Conservation (phyloP, 2,888 invertebrate species). For the Mythimna pallens region DNA sequence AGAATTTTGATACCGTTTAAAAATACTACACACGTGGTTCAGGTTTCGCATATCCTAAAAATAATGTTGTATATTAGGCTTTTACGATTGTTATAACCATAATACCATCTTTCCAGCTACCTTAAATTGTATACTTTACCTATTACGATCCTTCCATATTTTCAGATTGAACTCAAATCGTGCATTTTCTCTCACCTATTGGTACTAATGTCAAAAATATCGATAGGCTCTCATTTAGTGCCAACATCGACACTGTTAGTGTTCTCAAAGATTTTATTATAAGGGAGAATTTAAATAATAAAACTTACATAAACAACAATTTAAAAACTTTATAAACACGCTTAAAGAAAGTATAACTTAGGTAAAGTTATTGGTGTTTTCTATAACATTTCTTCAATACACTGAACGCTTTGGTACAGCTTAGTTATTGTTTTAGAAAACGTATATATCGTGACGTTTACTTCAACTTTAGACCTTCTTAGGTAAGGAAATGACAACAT, state of each 20-base stretch:
- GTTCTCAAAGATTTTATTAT: background rate
- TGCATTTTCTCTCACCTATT: background rate
- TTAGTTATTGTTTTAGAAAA: background rate
- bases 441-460: background rate
- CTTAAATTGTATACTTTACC: background rate
- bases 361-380: background rate
- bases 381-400: background rate
- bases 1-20: no score
- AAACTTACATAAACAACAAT: background rate
- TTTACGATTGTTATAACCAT: background rate
- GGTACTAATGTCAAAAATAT: background rate
- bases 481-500: slow-evolving; percentile 89
- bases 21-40: no score
- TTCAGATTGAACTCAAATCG: background rate
- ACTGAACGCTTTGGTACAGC: slow-evolving; percentile 2
- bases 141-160: background rate
- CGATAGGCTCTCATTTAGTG: background rate
- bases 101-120: background rate
- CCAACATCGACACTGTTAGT: background rate
- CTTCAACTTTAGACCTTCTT: slow-evolving; percentile 73
- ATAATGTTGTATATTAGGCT: background rate
- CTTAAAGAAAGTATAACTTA: background rate
- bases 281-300: background rate
- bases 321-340: background rate
- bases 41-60: no score